A percentile compares a stretch with the other conserved stretches of the same genome.
These are phyloP conservation scores for Leuciscus waleckii DNA, from an alignment of 2,797 vertebrate species.

Conservation along the genomic window DNA sequence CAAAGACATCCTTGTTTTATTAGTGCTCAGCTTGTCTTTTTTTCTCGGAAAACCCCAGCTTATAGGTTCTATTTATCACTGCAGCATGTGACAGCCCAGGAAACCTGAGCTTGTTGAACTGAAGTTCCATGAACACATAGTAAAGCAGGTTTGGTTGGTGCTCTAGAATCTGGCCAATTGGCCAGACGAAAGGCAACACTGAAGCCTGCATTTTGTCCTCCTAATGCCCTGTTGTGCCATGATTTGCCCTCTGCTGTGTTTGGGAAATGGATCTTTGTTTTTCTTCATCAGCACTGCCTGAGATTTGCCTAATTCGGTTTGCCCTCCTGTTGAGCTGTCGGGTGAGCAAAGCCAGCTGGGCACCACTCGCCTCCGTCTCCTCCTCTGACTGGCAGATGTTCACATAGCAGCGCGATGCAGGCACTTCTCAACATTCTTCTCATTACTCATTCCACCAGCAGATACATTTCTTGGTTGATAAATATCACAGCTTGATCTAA, in stretches of 20 bases:
- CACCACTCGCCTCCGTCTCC: background rate
- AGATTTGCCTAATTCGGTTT: slow-evolving; percentile 36
- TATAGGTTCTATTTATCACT: background rate
- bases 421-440: slow-evolving; percentile 4
- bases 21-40: background rate
- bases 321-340: slow-evolving; percentile 19
- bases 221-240: background rate
- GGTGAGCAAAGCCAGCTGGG: slow-evolving; percentile 24
- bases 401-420: background rate
- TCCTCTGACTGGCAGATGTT: slow-evolving; percentile 34
- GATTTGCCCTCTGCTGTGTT: background rate
- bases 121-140: background rate
- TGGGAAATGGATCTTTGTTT: slow-evolving; percentile 22
- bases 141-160: slow-evolving; percentile 3
- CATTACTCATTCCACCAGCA: slow-evolving; percentile 21
- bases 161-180: too few relatives aligned
- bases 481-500: slow-evolving; percentile 5
- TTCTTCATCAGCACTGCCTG: slow-evolving; percentile 19
- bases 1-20: slow-evolving; percentile 21
- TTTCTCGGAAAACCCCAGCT: background rate
- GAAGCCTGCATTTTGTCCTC: slow-evolving; percentile 17
- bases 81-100: background rate
- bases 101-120: slow-evolving; percentile 22
- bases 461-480: slow-evolving; percentile 2
- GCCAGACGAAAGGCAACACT: background rate